Base-by-base conservation (phyloP, 2,797 vertebrate genomes). In the Vipera latastei region DNA sequence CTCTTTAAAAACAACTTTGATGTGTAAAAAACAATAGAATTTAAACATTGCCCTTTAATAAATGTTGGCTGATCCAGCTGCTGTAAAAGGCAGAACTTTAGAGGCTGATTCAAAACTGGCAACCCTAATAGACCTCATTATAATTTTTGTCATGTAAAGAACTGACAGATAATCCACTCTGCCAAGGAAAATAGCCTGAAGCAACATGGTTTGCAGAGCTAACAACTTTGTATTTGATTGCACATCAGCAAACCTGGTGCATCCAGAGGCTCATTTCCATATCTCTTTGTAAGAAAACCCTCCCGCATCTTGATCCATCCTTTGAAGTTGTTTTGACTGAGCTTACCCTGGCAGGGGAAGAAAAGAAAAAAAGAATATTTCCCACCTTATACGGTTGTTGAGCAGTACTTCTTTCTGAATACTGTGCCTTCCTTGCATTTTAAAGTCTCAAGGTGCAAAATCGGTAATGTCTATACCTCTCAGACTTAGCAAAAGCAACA, bases 391-490 rank as follows among this genome's bases (percentile, higher is more conserved):
- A 48, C 53, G 85, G 2, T 60, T 92, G 92, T 89, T 73, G 86
- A 92, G 59, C 13, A n/a, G 73, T 94, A 53, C 93, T 93, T 44
- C 69, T 73, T 13, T 48, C 92, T 92, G 88, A 87, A 94, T 56
- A 93, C 91, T 55, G 1, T 85, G 86, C 0, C 95, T 92, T 26
- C 93, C 93, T 94, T 95, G 93, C 88, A 94, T 97, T 95, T 89
- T 93, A 94, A 92, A 73, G 9, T 83, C 92, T 92, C 89, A 56
- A 93, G 1, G 90, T 94, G 91, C 94, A 32, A 20, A 65, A 94
- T 91, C 88, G 87, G 59, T 93, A 56, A 56, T 18, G 94, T 53
- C 88, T 93, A 56, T 11, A 53, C n/a, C 91, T 86, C 94, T 96
- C 93, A 91, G 57, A 55, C 92, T 95, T 51, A 93, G 2, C 90